Conservation (phyloP, 2,888 invertebrate genomes). For the Cyclophora albipunctata region DNA sequence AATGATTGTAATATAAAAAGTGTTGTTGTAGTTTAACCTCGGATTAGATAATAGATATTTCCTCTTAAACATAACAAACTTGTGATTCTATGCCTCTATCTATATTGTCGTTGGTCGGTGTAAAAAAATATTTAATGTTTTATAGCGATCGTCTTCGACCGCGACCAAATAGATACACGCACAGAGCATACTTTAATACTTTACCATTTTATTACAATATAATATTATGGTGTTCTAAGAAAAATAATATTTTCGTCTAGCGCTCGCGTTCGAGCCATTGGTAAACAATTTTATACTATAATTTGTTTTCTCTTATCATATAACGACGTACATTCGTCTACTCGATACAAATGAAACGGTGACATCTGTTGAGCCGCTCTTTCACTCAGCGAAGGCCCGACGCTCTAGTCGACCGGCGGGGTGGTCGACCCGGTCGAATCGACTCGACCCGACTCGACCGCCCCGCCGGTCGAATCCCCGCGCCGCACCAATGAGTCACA, state of each 20-base stretch:
- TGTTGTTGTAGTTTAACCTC: slow-evolving; percentile 74
- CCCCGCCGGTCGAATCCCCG: neutral
- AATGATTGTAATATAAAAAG: slow-evolving; percentile 78
- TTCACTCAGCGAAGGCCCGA: slow-evolving; percentile 40
- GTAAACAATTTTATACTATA: slow-evolving; percentile 73
- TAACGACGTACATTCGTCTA: slow-evolving; percentile 50
- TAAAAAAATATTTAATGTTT: slow-evolving; percentile 67
- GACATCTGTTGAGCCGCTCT: slow-evolving; percentile 30
- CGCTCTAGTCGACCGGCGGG: slow-evolving; percentile 11
- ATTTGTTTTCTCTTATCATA: slow-evolving; percentile 64
- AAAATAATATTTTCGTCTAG: slow-evolving; percentile 75
- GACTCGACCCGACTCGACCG: neutral
- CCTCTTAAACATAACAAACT: slow-evolving; percentile 75
- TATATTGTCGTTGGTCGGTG: slow-evolving; percentile 23
- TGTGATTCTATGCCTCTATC: slow-evolving; percentile 25
- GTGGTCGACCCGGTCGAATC: neutral
- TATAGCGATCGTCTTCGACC: slow-evolving; percentile 31
- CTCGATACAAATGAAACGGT: slow-evolving; percentile 42
- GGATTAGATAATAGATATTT: slow-evolving; percentile 76
- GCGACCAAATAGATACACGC: slow-evolving; percentile 21
- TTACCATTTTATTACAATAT: slow-evolving; percentile 70
- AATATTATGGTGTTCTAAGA: slow-evolving; percentile 66
- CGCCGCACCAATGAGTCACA: neutral
- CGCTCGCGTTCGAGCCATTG: slow-evolving; percentile 54
- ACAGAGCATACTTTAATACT: slow-evolving; percentile 49